Evolutionary conservation across 2,797 vertebrate genomes (phyloP).

Genomic region (Epinephelus coioides): DNA sequence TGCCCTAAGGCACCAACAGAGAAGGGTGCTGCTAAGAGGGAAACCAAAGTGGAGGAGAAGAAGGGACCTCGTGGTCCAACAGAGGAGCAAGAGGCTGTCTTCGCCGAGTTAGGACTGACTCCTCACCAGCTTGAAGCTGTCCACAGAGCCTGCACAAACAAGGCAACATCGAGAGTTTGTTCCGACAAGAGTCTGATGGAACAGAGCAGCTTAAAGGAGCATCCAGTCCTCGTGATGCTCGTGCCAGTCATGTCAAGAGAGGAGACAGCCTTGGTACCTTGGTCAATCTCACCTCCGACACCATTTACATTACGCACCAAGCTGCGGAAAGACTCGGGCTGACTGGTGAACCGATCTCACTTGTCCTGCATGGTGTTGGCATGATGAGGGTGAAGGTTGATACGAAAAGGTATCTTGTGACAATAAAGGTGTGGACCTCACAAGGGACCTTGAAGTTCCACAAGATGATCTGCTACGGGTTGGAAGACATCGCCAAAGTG

Average conservation of each 20-base stretch:
- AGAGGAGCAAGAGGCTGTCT: conserved; percentile 2
- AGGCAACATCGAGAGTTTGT: not conserved
- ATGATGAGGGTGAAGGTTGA: too few species aligned
- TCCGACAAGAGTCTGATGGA: not conserved
- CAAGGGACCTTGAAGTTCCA: too few species aligned
- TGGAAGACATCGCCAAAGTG: not conserved
- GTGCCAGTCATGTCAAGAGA: not conserved
- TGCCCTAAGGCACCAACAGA: not conserved
- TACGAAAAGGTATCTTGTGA: too few species aligned
- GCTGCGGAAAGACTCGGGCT: not conserved
- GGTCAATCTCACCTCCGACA: not conserved
- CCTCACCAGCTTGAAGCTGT: not conserved
- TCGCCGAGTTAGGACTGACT: not conserved
- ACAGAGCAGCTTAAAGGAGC: not conserved
- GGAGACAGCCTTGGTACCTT: not conserved
- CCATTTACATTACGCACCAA: not conserved
- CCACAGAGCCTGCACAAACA: too few species aligned
- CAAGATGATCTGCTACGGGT: too few species aligned
- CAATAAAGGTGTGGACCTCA: too few species aligned
- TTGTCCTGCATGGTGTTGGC: not conserved
- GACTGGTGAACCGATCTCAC: not conserved
- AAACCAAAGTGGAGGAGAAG: not conserved
- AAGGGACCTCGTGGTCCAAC: not conserved
- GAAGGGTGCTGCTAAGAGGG: not conserved
- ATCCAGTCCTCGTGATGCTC: not conserved